Percentiles rank a stretch among this genome's conserved stretches.
Evolutionary conservation across 2,888 invertebrate species (phyloP).

Genomic region (Caenorhabditis macrosperma): DNA sequence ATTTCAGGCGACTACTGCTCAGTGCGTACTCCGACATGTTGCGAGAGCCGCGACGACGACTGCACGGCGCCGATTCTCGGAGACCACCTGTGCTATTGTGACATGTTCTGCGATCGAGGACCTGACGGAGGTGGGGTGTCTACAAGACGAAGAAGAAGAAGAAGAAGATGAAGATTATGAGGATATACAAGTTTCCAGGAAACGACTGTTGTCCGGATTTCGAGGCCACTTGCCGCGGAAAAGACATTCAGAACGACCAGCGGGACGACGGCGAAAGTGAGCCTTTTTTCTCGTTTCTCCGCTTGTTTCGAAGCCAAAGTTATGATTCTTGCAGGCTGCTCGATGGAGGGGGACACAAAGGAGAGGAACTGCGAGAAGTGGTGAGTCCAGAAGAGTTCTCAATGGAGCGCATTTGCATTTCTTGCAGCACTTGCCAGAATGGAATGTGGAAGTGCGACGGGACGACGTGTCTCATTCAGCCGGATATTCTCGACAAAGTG

Average conservation of each 20-base stretch:
- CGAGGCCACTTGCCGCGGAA: conserved; percentile 86
- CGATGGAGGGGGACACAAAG: conserved; percentile 69
- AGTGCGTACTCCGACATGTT: conserved; percentile 83
- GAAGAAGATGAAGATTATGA: too few species aligned
- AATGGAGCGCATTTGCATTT: neutral
- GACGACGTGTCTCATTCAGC: conserved; percentile 88
- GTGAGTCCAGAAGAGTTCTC: conserved; percentile 55
- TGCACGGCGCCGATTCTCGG: conserved; percentile 88
- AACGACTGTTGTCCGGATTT: conserved; percentile 96
- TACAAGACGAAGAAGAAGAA: too few species aligned
- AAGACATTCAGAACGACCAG: conserved; percentile 38
- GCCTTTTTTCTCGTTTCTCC: too few species aligned
- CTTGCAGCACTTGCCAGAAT: conserved; percentile 81
- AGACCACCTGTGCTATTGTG: conserved; percentile 91
- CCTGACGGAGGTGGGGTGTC: conserved; percentile 60
- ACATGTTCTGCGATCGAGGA: conserved; percentile 82
- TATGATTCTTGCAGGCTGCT: conserved; percentile 73
- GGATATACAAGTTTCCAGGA: too few species aligned
- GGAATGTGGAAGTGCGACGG: conserved; percentile 82
- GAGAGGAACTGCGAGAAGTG: conserved; percentile 74
- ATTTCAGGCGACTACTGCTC: conserved; percentile 78
- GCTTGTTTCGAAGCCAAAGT: neutral
- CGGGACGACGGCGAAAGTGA: conserved; percentile 52
- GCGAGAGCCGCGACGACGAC: conserved; percentile 87
- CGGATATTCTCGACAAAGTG: conserved; percentile 85